Conservation (phyloP, 1,140 invertebrate species). For the Trichogramma pretiosum region DNA sequence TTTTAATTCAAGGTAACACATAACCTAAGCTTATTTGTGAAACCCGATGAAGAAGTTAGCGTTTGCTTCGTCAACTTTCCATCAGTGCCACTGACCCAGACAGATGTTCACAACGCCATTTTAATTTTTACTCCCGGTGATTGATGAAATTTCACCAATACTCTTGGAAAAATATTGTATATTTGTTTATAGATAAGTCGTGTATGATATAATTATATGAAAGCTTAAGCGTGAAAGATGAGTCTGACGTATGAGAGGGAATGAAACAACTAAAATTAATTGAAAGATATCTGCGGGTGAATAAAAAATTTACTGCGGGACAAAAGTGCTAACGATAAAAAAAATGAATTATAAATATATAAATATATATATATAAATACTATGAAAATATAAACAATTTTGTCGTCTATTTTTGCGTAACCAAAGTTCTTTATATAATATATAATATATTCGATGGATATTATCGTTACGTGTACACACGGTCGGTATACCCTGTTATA, state of each 20-base stretch:
- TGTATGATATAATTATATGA: neutral
- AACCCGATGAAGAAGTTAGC: too few species aligned
- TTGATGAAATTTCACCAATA: too few species aligned
- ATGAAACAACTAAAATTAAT: too few species aligned
- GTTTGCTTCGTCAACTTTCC: too few species aligned
- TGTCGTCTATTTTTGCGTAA: conserved; percentile 43
- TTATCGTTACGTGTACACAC: too few species aligned
- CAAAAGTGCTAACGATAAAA: conserved; percentile 22
- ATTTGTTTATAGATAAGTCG: conserved; percentile 36
- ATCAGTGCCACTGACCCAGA: too few species aligned
- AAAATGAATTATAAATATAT: conserved; percentile 15
- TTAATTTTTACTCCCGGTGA: conserved; percentile 9
- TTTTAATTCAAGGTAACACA: too few species aligned
- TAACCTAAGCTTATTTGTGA: too few species aligned
- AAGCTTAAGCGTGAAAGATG: conserved; percentile 4
- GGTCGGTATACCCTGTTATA: too few species aligned
- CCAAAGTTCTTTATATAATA: conserved; percentile 34
- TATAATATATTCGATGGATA: too few species aligned
- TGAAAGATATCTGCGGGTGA: neutral
- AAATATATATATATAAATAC: conserved; percentile 21
- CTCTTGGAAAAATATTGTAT: conserved; percentile 37
- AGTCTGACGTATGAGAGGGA: too few species aligned
- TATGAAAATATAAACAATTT: conserved; percentile 24
- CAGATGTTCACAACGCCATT: too few species aligned
- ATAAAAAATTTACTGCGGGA: conserved; percentile 4